Base-by-base conservation (phyloP, 2,113 vertebrate genomes). In the Xiphophorus hellerii region DNA sequence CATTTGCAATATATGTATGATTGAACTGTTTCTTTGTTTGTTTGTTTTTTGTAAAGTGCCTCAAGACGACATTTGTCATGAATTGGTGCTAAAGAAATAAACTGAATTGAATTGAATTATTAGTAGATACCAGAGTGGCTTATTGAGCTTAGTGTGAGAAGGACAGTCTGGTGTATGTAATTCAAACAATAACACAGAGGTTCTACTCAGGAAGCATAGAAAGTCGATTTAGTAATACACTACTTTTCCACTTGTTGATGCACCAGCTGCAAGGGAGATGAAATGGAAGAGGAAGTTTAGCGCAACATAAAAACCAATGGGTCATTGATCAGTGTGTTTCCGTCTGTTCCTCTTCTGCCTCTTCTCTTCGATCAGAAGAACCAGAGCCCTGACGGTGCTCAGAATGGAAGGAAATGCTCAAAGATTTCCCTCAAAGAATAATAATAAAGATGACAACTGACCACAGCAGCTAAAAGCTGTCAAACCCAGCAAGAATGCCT, bases 291-390 rank as follows among this genome's bases (percentile, higher is more conserved):
- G 14, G 6, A 63, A 60, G 54, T 61, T 14, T 44, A 22, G 31
- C 15, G 3, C 22, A 66, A 37, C 14, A 33, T 22, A 62, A 25
- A 66, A 64, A 67, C 25, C 27, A 67, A 37, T 66, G 25, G 37
- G 54, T 33, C 31, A 39, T 28, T 39, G 69, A 71, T 71, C n/a
- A 28, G 17, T 62, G 42, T 1, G 42, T 29, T 71, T 71, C 58
- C n/a, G 62, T 63, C 73, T 54, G 20, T 14, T 37, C 66, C n/a
- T 15, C 20, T 54, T 48, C 44, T 48, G 44, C 14, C 15, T 15
- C 13, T 71, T 54, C 28, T 68, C 67, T 22, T 28, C 8, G 29
- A 58, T 76, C 62, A 66, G 42, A 48, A 65, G 61, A 82, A 48
- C 3, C 14, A 39, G 14, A 11, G 22, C 15, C 22, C 27, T 54